Conservation (phyloP, 1,140 invertebrate genomes). For the Wasmannia auropunctata region DNA sequence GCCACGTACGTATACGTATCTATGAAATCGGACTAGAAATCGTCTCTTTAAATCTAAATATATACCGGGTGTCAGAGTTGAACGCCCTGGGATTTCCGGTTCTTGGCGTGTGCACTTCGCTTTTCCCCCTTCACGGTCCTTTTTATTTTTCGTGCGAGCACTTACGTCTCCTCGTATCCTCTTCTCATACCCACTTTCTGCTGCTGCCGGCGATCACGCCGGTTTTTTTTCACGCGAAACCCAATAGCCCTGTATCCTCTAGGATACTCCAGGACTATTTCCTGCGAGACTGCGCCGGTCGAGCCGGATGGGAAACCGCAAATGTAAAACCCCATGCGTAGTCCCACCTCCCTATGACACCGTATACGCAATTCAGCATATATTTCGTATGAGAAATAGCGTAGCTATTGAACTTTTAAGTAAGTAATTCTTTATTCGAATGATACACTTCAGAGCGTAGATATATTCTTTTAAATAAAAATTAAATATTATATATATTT, state of each 20-base stretch:
- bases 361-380: not conserved
- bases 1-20: conserved; percentile 23
- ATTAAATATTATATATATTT: not conserved
- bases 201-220: conserved; percentile 31
- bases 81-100: conserved; percentile 84
- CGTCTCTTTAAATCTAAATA: conserved; percentile 83
- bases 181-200: conserved; percentile 66
- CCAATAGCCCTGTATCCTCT: conserved; percentile 84
- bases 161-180: conserved; percentile 60
- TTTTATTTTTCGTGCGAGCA: conserved; percentile 65
- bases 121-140: conserved; percentile 71
- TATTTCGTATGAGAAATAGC: not conserved
- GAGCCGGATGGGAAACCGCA: conserved; percentile 85
- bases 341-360: conserved; percentile 27
- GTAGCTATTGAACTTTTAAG: not conserved
- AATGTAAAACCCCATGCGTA: conserved; percentile 75
- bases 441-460: not conserved
- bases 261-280: conserved; percentile 85
- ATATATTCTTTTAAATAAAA: not conserved
- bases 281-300: conserved; percentile 78
- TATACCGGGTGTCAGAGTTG: conserved; percentile 80
- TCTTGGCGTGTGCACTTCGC: conserved; percentile 73
- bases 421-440: not conserved
- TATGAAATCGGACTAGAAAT: conserved; percentile 75
- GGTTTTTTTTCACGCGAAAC: conserved; percentile 79